Evolutionary conservation across 1,140 invertebrate genomes (phyloP), one percentile per base, ranked within the genome.

Genomic region (Lamellibrachia luymesi): DNA sequence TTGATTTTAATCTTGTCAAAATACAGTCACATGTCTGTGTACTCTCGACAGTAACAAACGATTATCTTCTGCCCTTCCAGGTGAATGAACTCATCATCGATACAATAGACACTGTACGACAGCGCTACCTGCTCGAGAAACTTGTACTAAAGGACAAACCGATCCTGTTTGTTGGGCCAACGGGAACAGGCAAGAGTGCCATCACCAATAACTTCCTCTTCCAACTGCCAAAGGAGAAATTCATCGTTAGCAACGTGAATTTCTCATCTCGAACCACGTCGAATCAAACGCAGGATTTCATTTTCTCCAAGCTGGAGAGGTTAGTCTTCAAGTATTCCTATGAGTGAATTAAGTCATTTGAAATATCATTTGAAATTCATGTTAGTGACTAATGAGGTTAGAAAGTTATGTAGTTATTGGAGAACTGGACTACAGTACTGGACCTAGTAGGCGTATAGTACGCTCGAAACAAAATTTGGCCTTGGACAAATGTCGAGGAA

Each of bases 251-350:
- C 94, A 96, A 96, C 94, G 94, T 96, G n/a, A 96, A 95, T 94
- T 96, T 96, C 94, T 96, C 96, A 7, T 95, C 96, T 38, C 95
- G 96, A 93, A 96, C 96, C 27, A 96, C 96, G 92, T 95, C 95
- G 92, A 96, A 96, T 94, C 95, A 96, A 93, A 96, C 95, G 25
- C 96, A 96, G 94, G 96, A 96, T 93, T 96, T 96, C 92, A 96
- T 96, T 22, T 95, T 96, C 93, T 96, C 96, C 2, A 96, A 96
- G 93, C 94, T 96, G 10, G 96, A 96, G 92, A 95, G 95, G 96
- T 96, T 93, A 51, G 90, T 92, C 13, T n/a, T 49, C 0, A 90
- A 90, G 17, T 90, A 27, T 27, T 90, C 1, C 27, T 90, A 90
- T 17, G 27, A 90, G 38, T 38, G 38, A 38, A 38, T 38, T 22